These are phyloP conservation scores for Ypsolopha sequella DNA, from an alignment of 2,888 invertebrate genomes.

Conservation along the genomic window DNA sequence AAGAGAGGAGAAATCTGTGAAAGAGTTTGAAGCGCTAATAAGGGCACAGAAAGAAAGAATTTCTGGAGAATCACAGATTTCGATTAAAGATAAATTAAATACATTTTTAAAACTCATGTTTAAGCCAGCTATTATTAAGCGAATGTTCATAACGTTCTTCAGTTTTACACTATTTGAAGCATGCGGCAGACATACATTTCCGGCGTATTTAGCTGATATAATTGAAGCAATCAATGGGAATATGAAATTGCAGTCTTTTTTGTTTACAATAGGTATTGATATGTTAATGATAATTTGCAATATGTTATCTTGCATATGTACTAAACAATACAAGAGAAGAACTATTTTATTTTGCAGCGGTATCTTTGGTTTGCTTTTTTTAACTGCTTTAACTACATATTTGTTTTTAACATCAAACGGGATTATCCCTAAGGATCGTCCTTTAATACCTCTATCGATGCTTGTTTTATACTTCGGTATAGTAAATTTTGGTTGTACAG, in stretches of 20 bases:
- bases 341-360: conserved; percentile 36
- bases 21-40: conserved; percentile 28
- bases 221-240: conserved; percentile 7
- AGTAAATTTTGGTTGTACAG: conserved; percentile 40
- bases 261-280: conserved; percentile 26
- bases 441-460: conserved; percentile 27
- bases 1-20: conserved; percentile 13
- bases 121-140: conserved; percentile 31
- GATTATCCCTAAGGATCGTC: conserved; percentile 18
- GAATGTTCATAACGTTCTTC: conserved; percentile 25
- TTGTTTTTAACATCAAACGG: conserved; percentile 22
- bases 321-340: conserved; percentile 32
- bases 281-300: conserved; percentile 30
- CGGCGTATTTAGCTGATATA: conserved; percentile 37
- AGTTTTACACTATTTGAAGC: conserved; percentile 27
- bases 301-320: conserved; percentile 27
- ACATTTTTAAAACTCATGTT: conserved; percentile 27
- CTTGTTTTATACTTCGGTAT: conserved; percentile 33
- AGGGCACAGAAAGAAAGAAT: conserved; percentile 22
- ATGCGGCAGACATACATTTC: conserved; percentile 38
- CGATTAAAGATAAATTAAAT: conserved; percentile 8
- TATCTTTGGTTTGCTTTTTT: conserved; percentile 20
- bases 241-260: conserved; percentile 15
- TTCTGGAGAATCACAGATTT: conserved; percentile 8
- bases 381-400: conserved; percentile 25